phyloP scores from a whole-genome alignment of 2,888 invertebrate species.

The Netelia fuscicornis region DNA sequence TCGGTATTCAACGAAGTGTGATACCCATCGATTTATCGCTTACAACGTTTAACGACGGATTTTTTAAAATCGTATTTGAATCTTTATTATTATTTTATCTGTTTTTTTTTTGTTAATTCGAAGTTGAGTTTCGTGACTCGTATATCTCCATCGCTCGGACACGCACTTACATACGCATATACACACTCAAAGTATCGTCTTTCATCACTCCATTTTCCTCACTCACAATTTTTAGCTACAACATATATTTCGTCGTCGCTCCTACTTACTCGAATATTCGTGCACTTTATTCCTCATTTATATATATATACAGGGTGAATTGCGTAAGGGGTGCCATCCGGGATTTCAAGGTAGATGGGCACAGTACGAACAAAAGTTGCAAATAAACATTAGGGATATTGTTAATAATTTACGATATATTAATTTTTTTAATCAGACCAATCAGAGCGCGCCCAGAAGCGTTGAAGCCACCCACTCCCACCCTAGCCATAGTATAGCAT shows the following conservation, averaged over 20 bases:
- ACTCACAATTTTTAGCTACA: conserved; percentile 2
- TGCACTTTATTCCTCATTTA: conserved; percentile 47
- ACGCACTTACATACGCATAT: conserved; percentile 12
- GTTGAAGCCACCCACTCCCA: no score
- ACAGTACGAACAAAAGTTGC: no score
- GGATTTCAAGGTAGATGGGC: no score
- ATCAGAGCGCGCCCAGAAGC: no score
- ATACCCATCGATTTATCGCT: conserved; percentile 28
- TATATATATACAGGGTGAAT: no score
- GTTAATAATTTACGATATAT: no score
- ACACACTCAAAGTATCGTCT: conserved; percentile 24
- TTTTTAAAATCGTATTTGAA: conserved; percentile 33
- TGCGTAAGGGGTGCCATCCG: no score
- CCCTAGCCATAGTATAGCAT: no score
- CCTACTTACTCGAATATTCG: conserved; percentile 41
- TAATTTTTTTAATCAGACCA: no score
- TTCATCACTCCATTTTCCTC: background rate
- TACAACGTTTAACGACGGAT: background rate
- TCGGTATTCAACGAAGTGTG: background rate
- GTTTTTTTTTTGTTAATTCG: conserved; percentile 38
- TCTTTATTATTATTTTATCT: conserved; percentile 45
- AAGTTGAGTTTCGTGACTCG: conserved; percentile 28
- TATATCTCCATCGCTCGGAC: conserved; percentile 19
- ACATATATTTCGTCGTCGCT: conserved; percentile 26
- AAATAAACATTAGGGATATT: no score